phyloP scores from a whole-genome alignment of 2,888 invertebrate genomes.

The Xanthia togata region DNA sequence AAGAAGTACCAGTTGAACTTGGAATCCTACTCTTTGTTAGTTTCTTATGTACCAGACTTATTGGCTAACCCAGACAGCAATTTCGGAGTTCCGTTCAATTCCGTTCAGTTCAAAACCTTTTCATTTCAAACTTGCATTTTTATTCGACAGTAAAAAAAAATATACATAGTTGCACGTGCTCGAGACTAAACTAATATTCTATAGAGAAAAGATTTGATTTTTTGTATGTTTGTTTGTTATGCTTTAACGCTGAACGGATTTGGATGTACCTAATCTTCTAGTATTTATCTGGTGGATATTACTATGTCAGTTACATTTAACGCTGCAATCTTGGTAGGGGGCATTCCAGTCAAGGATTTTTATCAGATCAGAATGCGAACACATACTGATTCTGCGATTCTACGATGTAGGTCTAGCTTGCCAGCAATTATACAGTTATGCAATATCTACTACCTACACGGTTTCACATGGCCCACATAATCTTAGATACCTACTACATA shows the following conservation, averaged over 20 bases:
- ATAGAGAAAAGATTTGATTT: too few relatives aligned
- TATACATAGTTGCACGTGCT: neutral
- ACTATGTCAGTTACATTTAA: neutral
- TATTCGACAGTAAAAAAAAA: neutral
- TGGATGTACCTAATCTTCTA: neutral
- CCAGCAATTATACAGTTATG: neutral
- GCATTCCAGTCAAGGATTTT: conserved; percentile 39
- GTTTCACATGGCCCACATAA: neutral
- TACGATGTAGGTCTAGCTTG: conserved; percentile 33
- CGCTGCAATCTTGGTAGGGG: conserved; percentile 31
- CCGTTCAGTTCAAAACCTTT: too few relatives aligned
- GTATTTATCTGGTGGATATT: neutral
- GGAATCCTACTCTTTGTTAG: neutral
- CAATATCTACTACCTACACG: neutral
- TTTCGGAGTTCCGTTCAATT: neutral
- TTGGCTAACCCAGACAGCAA: neutral
- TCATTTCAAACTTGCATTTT: neutral
- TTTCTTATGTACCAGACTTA: neutral
- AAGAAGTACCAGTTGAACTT: neutral
- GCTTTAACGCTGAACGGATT: too few relatives aligned
- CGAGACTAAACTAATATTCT: too few relatives aligned
- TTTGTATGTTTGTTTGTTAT: too few relatives aligned
- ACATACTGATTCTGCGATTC: conserved; percentile 29
- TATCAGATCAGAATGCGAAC: conserved; percentile 35
- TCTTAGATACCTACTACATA: neutral